A percentile compares a stretch with the other conserved stretches of the same genome.
These are phyloP conservation scores for Chaetodon auriga DNA, from an alignment of 2,113 vertebrate species.

Conservation along the genomic window DNA sequence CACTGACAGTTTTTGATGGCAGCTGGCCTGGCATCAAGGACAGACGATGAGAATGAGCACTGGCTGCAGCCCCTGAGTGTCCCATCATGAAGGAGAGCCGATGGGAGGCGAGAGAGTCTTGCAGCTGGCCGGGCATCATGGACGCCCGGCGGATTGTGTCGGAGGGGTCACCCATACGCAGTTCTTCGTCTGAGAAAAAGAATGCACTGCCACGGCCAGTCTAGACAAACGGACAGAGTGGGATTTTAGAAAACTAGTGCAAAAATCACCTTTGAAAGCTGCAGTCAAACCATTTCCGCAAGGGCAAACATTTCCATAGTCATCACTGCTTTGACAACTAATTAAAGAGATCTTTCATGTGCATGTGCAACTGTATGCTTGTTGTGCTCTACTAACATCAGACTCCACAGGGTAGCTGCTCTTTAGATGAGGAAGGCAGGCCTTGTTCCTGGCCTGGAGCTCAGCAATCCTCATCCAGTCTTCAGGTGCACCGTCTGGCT, in stretches of 20 bases:
- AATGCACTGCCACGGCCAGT: constrained; percentile 72
- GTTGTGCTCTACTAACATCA: constrained; percentile 80
- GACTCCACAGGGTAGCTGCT: constrained; percentile 93
- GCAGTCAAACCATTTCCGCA: not conserved
- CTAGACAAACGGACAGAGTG: constrained; percentile 68
- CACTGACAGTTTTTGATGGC: constrained; percentile 25
- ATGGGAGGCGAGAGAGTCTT: constrained; percentile 67
- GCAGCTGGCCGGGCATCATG: constrained; percentile 87
- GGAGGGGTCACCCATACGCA: constrained; percentile 89
- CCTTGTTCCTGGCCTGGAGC: constrained; percentile 90
- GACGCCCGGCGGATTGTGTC: constrained; percentile 92
- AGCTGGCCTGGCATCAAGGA: constrained; percentile 88
- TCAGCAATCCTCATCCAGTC: constrained; percentile 95
- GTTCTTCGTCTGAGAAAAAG: constrained; percentile 90
- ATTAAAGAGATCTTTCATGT: not conserved
- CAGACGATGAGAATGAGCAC: constrained; percentile 64
- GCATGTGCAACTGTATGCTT: not conserved
- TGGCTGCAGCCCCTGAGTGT: constrained; percentile 52
- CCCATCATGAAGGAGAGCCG: constrained; percentile 85
- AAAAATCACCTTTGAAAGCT: not conserved
- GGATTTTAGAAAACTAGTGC: not conserved
- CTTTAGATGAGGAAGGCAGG: constrained; percentile 91
- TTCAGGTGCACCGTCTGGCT: constrained; percentile 88
- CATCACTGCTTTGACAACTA: not conserved
- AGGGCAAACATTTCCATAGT: not conserved